These are phyloP conservation scores for Gryon sp. DNA, from an alignment of 1,140 invertebrate species.

Conservation along the genomic window DNA sequence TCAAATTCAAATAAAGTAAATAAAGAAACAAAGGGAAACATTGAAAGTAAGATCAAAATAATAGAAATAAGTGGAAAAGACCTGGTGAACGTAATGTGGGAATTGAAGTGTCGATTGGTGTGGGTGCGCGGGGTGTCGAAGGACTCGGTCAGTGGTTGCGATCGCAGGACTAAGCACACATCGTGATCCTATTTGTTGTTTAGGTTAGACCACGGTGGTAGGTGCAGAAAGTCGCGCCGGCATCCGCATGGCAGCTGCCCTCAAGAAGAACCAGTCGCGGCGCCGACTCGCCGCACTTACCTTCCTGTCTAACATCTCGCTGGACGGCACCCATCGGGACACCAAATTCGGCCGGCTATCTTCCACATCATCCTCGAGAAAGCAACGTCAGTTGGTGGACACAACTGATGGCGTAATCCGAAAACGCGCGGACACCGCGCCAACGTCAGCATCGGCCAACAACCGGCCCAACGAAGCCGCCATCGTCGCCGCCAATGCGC, in stretches of 20 bases:
- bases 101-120: slow-evolving; percentile 2
- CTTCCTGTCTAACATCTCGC: slow-evolving; percentile 96
- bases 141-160: not conserved
- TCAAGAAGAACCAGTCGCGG: slow-evolving; percentile 82
- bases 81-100: slow-evolving; percentile 22
- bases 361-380: too few species aligned
- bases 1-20: too few species aligned
- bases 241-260: slow-evolving; percentile 79
- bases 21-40: too few species aligned
- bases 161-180: slow-evolving; percentile 36
- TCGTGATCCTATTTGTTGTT: slow-evolving; percentile 48
- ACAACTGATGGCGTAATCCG: too few species aligned
- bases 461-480: not conserved
- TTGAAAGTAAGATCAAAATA: not conserved
- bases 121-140: slow-evolving; percentile 13
- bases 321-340: slow-evolving; percentile 94
- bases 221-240: not conserved
- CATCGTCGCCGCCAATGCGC: not conserved
- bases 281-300: slow-evolving; percentile 91
- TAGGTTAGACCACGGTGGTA: slow-evolving; percentile 13
- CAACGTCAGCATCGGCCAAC: not conserved
- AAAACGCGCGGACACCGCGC: not conserved
- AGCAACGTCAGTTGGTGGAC: too few species aligned
- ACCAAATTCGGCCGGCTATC: slow-evolving; percentile 85
- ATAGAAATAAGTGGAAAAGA: not conserved